These are phyloP conservation scores for Penaeus monodon DNA, from an alignment of 2,888 invertebrate genomes.

Conservation along the genomic window DNA sequence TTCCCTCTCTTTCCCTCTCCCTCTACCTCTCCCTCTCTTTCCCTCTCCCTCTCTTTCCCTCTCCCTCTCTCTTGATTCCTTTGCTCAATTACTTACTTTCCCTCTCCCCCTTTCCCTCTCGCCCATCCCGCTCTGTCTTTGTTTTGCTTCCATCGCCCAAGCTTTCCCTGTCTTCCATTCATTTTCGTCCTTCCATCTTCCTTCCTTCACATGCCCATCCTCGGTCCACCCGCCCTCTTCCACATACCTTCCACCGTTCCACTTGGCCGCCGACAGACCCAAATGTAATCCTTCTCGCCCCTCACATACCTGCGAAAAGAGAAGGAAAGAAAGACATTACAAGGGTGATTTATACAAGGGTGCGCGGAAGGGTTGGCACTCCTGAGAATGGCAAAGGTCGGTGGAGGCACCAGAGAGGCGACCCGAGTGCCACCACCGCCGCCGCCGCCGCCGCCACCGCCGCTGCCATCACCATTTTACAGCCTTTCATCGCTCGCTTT, in stretches of 20 bases:
- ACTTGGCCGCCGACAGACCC: not conserved
- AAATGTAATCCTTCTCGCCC: no score
- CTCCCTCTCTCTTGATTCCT: not conserved
- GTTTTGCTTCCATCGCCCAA: not conserved
- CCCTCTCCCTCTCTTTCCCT: not conserved
- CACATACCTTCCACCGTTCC: not conserved
- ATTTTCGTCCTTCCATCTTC: not conserved
- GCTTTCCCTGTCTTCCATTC: not conserved
- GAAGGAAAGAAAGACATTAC: no score
- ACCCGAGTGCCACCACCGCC: no score
- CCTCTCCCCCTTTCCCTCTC: not conserved
- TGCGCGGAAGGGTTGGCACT: no score
- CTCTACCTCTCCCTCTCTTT: not conserved
- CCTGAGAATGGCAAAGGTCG: no score
- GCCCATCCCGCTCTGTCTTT: not conserved
- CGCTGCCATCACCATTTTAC: no score
- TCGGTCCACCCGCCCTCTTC: not conserved
- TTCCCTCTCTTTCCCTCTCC: not conserved
- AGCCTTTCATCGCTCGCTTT: no score
- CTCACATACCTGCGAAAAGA: no score
- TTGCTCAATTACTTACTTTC: not conserved
- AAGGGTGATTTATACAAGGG: no score
- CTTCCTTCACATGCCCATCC: not conserved
- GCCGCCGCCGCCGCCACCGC: no score
- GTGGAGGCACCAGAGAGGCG: no score